A percentile compares a stretch with the other conserved stretches of the same genome.
phyloP scores from a whole-genome alignment of 1,140 invertebrate genomes.

The Brachionus asplanchnoidis region DNA sequence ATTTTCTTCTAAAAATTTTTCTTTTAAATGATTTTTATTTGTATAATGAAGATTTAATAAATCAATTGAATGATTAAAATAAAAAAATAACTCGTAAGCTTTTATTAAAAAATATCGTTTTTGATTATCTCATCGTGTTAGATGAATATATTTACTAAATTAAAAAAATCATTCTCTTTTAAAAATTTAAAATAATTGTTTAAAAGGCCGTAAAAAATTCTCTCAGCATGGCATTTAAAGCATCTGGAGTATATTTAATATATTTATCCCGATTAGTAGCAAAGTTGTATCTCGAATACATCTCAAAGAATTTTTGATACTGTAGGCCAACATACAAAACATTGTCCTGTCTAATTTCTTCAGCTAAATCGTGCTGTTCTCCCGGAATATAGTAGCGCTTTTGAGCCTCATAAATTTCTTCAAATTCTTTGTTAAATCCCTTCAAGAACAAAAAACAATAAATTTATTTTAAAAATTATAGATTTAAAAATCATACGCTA shows the following conservation, averaged over 20 bases:
- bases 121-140: neutral
- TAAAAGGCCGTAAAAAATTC: constrained; percentile 37
- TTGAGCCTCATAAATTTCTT: constrained; percentile 36
- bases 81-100: neutral
- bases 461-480: neutral
- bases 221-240: neutral
- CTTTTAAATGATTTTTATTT: neutral
- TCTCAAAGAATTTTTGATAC: constrained; percentile 23
- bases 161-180: constrained; percentile 19
- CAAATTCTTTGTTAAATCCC: constrained; percentile 40
- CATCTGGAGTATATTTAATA: constrained; percentile 18
- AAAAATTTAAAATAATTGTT: neutral
- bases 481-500: neutral
- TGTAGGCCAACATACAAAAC: constrained; percentile 4
- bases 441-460: neutral
- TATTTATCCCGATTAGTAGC: constrained; percentile 41
- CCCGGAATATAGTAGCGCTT: constrained; percentile 13
- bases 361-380: constrained; percentile 4
- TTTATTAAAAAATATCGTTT: neutral
- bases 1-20: neutral
- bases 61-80: too few species aligned
- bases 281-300: neutral
- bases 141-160: neutral
- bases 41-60: too few species aligned
- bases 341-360: constrained; percentile 18